Conservation (phyloP, 35 echinoderm and acorn worm species). For the Nesometra sesokonis region DNA sequence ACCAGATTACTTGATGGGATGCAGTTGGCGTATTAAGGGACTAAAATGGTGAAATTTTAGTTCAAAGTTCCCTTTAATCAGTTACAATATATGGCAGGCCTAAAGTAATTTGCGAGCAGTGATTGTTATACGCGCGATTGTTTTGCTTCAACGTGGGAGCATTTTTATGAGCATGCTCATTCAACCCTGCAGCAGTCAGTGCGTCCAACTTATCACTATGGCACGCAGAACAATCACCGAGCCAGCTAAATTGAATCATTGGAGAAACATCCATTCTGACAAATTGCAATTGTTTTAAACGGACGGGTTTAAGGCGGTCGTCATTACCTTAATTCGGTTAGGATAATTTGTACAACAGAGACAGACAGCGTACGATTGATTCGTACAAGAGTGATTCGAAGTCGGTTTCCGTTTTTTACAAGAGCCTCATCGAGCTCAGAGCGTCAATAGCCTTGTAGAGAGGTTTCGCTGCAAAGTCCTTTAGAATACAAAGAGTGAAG, state of each 20-base stretch:
- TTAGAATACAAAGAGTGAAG: neutral
- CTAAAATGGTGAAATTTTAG: no score
- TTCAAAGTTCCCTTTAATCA: no score
- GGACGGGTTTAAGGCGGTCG: neutral
- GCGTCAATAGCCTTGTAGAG: no score
- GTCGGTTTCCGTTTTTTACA: no score
- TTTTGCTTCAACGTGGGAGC: neutral
- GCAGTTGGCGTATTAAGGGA: no score
- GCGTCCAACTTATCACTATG: neutral
- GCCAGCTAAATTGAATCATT: neutral
- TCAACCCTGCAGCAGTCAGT: neutral
- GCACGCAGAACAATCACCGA: neutral
- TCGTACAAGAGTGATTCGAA: neutral
- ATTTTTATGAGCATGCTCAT: neutral
- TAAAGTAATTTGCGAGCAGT: neutral
- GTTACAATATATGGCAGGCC: neutral
- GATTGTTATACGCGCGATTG: neutral
- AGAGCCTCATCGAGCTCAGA: no score
- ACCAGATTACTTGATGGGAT: no score
- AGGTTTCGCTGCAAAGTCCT: no score
- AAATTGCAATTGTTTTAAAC: neutral
- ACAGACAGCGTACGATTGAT: neutral
- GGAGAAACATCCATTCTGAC: neutral
- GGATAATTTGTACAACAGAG: neutral
- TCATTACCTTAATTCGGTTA: neutral